phyloP scores from a whole-genome alignment of 2,888 invertebrate species.

The Germaria angustata region DNA sequence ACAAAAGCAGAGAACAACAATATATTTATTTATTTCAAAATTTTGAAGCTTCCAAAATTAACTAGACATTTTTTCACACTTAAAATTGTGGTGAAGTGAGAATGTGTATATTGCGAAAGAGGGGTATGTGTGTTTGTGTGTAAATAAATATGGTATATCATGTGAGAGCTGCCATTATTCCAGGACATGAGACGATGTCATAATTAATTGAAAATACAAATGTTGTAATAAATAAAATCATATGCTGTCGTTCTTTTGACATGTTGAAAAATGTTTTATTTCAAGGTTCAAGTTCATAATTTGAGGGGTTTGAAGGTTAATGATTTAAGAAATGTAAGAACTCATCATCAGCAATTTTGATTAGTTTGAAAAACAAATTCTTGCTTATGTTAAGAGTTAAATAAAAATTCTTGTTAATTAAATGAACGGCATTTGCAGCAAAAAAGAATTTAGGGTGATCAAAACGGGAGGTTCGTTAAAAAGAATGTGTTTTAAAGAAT shows the following conservation, averaged over 20 bases:
- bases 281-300: background rate
- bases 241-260: background rate
- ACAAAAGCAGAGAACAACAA: background rate
- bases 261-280: background rate
- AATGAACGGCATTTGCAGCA: no score
- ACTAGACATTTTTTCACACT: conserved; percentile 17
- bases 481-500: no score
- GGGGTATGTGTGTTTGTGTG: background rate
- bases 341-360: background rate
- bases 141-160: no score
- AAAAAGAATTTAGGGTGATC: no score
- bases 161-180: background rate
- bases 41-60: conserved; percentile 27
- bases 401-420: no score
- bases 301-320: background rate
- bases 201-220: conserved; percentile 29
- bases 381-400: background rate
- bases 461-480: no score
- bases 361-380: background rate
- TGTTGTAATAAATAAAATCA: background rate
- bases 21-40: background rate
- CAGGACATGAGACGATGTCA: conserved; percentile 3
- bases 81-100: background rate
- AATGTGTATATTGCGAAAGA: no score
- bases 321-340: background rate